Evolutionary conservation across 1,140 invertebrate species (phyloP).

Genomic region (Melipona quadrifasciata): DNA sequence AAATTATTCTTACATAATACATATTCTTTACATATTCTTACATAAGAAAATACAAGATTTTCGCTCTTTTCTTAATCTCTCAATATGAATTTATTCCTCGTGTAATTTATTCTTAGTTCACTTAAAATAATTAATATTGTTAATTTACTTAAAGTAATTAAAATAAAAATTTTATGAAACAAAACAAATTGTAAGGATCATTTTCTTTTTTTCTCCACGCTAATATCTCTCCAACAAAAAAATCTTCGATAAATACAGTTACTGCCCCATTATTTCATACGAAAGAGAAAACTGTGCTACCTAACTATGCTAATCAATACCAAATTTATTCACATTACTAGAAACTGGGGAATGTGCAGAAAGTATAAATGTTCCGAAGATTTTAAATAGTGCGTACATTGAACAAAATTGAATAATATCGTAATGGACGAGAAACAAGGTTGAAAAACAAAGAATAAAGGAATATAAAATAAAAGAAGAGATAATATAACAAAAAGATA

Average conservation of each 20-base stretch:
- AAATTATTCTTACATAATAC: too few species aligned
- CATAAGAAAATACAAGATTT: too few species aligned
- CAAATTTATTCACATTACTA: background rate
- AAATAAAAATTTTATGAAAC: background rate
- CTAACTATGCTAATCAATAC: background rate
- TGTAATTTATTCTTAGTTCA: background rate
- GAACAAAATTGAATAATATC: background rate
- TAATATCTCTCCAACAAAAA: background rate
- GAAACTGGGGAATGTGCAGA: background rate
- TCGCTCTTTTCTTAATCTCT: too few species aligned
- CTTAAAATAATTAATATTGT: background rate
- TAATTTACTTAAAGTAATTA: background rate
- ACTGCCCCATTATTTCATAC: background rate
- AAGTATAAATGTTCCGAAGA: background rate
- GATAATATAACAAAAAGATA: background rate
- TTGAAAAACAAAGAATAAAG: slow-evolving; percentile 40
- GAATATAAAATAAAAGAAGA: too few species aligned
- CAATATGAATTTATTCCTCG: too few species aligned
- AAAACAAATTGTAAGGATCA: background rate
- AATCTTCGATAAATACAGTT: background rate
- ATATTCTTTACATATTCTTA: too few species aligned
- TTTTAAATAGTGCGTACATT: background rate
- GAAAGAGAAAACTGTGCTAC: background rate
- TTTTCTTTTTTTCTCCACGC: background rate
- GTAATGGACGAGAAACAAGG: slow-evolving; percentile 15